Evolutionary conservation across 30 jellyfish, hydroid and myxozoan species (phyloP).

Genomic region (Mastigias papua): DNA sequence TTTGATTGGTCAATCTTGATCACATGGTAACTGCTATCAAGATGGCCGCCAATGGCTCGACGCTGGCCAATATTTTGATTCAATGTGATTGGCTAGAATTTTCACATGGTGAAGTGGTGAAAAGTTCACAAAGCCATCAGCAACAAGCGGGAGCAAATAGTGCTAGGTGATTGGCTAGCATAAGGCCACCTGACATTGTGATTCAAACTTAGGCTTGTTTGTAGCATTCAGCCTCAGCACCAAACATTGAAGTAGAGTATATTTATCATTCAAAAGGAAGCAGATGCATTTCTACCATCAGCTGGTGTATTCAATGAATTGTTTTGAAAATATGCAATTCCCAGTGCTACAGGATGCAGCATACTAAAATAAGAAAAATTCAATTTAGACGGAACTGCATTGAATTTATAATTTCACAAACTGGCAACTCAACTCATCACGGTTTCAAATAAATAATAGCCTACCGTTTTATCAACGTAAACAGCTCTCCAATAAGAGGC

Average conservation of each 20-base stretch:
- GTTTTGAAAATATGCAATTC: not conserved
- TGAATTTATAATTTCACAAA: no score
- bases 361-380: not conserved
- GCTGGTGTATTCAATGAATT: slow-evolving; percentile 53
- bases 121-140: slow-evolving; percentile 16
- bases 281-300: slow-evolving; percentile 50
- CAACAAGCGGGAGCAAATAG: slow-evolving; percentile 7
- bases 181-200: slow-evolving; percentile 22
- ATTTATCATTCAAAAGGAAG: slow-evolving; percentile 23
- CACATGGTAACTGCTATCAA: slow-evolving; percentile 56
- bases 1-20: slow-evolving; percentile 51
- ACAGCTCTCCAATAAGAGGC: no score
- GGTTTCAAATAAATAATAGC: no score
- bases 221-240: slow-evolving; percentile 47
- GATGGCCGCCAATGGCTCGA: slow-evolving; percentile 63
- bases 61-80: not conserved
- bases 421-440: no score
- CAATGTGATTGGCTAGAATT: slow-evolving; percentile 17
- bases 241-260: slow-evolving; percentile 15
- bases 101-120: not conserved
- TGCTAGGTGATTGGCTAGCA: slow-evolving; percentile 6
- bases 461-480: no score
- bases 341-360: not conserved
- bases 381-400: not conserved
- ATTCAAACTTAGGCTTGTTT: slow-evolving; percentile 38